Percentiles rank a stretch among this genome's conserved stretches.
phyloP scores from a whole-genome alignment of 2,888 invertebrate species.

The Oxytorus armatus region DNA sequence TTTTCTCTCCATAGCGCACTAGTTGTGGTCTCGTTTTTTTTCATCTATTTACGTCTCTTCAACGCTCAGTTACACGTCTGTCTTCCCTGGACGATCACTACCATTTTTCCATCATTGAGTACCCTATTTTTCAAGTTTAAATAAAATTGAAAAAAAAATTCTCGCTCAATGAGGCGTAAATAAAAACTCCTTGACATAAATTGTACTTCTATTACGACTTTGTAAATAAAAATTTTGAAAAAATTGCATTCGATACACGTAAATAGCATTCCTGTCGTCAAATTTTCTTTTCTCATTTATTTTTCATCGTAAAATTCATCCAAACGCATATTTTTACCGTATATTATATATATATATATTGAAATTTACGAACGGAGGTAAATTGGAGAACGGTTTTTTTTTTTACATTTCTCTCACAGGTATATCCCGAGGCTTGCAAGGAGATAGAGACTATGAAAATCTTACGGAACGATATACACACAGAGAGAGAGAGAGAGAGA shows the following conservation, averaged over 20 bases:
- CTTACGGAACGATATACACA: conserved; percentile 28
- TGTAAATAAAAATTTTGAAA: not conserved
- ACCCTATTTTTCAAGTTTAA: no score
- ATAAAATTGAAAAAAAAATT: no score
- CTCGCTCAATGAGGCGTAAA: no score
- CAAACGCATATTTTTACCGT: not conserved
- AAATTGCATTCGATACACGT: not conserved
- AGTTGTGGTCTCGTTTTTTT: conserved; percentile 6
- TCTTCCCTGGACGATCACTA: no score
- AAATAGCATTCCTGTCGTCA: not conserved
- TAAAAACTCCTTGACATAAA: no score
- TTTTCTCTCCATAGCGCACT: not conserved
- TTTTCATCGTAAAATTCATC: not conserved
- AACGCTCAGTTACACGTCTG: not conserved
- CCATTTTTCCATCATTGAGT: no score
- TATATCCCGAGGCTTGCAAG: not conserved
- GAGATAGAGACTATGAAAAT: conserved; percentile 32
- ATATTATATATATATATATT: not conserved
- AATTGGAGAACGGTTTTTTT: conserved; percentile 1
- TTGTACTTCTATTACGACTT: no score
- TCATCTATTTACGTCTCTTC: conserved; percentile 15
- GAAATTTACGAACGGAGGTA: not conserved
- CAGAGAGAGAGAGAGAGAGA: conserved; percentile 12
- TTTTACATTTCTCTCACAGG: not conserved
- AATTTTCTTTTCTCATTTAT: not conserved